Conservation (phyloP, 2,888 invertebrate genomes). For the Dermolepida albohirtum region DNA sequence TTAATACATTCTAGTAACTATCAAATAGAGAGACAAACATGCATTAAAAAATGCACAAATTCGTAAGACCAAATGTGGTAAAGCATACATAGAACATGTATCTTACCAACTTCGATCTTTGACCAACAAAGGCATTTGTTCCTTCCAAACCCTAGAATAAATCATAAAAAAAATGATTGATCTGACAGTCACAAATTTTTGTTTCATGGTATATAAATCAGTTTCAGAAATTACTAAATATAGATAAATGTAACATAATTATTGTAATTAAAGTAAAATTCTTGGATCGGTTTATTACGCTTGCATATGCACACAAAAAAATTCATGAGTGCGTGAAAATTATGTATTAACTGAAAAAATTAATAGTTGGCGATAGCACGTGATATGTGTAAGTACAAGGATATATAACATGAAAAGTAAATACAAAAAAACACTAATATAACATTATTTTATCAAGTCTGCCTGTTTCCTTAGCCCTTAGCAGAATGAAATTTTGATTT, state of each 20-base stretch:
- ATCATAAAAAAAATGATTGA: slow-evolving; percentile 46
- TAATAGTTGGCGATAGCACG: too few relatives aligned
- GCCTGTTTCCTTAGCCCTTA: too few relatives aligned
- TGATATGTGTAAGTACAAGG: too few relatives aligned
- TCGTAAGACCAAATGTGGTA: slow-evolving; percentile 51
- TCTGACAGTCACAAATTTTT: slow-evolving; percentile 6
- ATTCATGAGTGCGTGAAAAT: too few relatives aligned
- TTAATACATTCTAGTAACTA: background rate
- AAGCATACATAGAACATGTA: slow-evolving; percentile 59
- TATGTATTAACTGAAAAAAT: too few relatives aligned
- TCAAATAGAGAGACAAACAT: slow-evolving; percentile 17
- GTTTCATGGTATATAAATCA: background rate
- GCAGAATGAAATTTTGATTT: too few relatives aligned
- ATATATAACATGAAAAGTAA: too few relatives aligned
- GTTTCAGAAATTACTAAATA: background rate
- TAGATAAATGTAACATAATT: background rate
- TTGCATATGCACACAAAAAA: too few relatives aligned
- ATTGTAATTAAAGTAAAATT: background rate
- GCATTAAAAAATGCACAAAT: slow-evolving; percentile 26
- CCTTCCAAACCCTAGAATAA: slow-evolving; percentile 67
- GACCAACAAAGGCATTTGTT: slow-evolving; percentile 66
- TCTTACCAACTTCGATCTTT: slow-evolving; percentile 68
- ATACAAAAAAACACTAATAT: background rate
- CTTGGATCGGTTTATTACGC: too few relatives aligned
- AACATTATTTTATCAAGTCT: background rate